Evolutionary conservation across 2,888 invertebrate species (phyloP), one percentile per base, ranked within the genome.

Genomic region (Conistra vaccinii): DNA sequence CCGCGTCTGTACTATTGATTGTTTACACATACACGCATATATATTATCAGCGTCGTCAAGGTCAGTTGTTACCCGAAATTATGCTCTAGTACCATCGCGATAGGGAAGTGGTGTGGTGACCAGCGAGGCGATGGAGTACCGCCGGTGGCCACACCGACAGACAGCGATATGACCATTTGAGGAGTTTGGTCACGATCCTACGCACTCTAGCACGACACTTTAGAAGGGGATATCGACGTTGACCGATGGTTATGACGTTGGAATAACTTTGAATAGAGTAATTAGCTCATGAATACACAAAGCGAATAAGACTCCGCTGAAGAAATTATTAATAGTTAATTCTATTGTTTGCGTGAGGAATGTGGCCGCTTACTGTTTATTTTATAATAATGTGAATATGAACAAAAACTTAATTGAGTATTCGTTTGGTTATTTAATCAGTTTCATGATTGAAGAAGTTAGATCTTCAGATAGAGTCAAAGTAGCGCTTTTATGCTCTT

Each of bases 251-350:
- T 95, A 95, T 96, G 96, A 95, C 93, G 93, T 93, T 95, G 89
- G 95, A 96, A 96, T 96, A 96, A 95, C 94, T 96, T 94, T 95
- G 95, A 96, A 96, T 96, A 92, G 91, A 89, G 91, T 95, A 94
- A 95, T 96, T 96, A 95, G 92, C 92, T 93, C 89, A 93, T 93
- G 94, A 95, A 94, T 94, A 93, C 91, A 92, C 90, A 92, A 90
- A 89, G 91, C 90, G 92, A 93, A 94, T 92, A 91, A 91, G 85
- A 88, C 82, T 88, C 90, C 86, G 80, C 85, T 87, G 87, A 89
- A 90, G 88, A 91, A 89, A 92, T 92, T 93, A 93, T 91, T 91
- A 92, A 92, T 90, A 90, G 83, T 89, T 89, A 88, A 90, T 85
- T 89, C 90, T 89, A 93, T 93, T 93, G 92, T 92, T 86, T 88